Percentiles rank a stretch among this genome's conserved stretches.
Conservation (phyloP, 2,888 invertebrate species). For the Drosophila pullipes region DNA sequence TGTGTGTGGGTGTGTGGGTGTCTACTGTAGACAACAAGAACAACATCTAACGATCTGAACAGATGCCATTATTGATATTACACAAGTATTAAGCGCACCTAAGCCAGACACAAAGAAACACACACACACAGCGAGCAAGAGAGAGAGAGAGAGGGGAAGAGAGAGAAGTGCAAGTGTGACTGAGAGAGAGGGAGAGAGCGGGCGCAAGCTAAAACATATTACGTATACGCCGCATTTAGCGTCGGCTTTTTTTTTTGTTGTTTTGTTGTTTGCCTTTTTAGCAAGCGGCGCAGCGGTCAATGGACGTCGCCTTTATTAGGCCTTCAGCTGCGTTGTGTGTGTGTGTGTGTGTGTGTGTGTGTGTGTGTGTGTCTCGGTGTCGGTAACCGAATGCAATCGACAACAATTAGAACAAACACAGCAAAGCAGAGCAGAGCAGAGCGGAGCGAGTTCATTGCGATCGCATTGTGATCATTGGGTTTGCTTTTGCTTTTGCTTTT, state of each 20-base stretch:
- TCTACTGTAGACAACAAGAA: conserved; percentile 13
- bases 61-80: conserved; percentile 13
- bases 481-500: background rate
- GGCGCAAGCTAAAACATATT: conserved; percentile 42
- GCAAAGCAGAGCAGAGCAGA: conserved; percentile 1
- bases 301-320: conserved; percentile 58
- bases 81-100: conserved; percentile 5
- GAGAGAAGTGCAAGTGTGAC: background rate
- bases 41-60: conserved; percentile 17
- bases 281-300: conserved; percentile 46
- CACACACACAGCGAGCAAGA: background rate
- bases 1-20: background rate
- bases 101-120: conserved; percentile 14
- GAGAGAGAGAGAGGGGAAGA: background rate
- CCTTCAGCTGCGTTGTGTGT: conserved; percentile 36
- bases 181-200: conserved; percentile 5
- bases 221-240: conserved; percentile 58
- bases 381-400: conserved; percentile 64
- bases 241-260: conserved; percentile 32
- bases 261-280: conserved; percentile 38
- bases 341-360: background rate
- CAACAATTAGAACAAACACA: conserved; percentile 74
- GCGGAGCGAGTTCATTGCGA: conserved; percentile 68
- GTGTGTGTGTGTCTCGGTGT: conserved; percentile 32
- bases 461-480: conserved; percentile 46